A percentile compares a stretch with the other conserved stretches of the same genome.
phyloP scores from a whole-genome alignment of 2,797 vertebrate genomes.

The Cetoscarus ocellatus region DNA sequence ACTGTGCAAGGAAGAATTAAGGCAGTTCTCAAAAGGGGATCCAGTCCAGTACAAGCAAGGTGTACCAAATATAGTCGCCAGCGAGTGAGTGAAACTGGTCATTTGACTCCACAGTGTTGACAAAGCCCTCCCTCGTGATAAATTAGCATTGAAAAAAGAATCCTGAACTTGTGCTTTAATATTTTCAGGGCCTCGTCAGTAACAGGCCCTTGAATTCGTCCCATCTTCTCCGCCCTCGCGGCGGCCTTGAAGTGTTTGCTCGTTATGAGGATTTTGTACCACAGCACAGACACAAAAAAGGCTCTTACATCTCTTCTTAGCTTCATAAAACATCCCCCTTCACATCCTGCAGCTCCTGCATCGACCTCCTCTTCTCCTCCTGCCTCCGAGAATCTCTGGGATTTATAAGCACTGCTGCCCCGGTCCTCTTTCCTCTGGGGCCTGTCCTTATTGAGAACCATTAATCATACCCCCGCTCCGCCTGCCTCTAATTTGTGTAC shows the following conservation, averaged over 20 bases:
- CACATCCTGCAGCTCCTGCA: constrained; percentile 26
- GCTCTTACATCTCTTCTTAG: neutral
- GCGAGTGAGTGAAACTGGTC: too few species aligned
- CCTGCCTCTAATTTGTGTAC: constrained; percentile 72
- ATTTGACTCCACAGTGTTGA: too few species aligned
- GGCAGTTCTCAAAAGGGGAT: too few species aligned
- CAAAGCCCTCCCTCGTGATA: too few species aligned
- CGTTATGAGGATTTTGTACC: neutral
- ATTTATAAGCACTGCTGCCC: constrained; percentile 61
- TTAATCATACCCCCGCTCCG: constrained; percentile 70
- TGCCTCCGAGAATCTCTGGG: constrained; percentile 55
- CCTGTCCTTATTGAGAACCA: constrained; percentile 70
- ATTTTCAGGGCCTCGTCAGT: too few species aligned
- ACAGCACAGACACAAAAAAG: neutral
- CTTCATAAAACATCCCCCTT: neutral
- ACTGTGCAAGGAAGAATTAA: too few species aligned
- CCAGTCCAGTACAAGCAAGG: too few species aligned
- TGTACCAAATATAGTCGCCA: too few species aligned
- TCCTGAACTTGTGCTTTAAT: too few species aligned
- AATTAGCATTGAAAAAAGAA: too few species aligned
- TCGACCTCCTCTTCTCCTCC: constrained; percentile 28
- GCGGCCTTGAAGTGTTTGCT: neutral
- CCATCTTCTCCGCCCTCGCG: too few species aligned
- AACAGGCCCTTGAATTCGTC: too few species aligned
- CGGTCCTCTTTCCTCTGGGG: constrained; percentile 54